Conservation (phyloP, 2,888 invertebrate genomes). For the Coleophora flavipennella region DNA sequence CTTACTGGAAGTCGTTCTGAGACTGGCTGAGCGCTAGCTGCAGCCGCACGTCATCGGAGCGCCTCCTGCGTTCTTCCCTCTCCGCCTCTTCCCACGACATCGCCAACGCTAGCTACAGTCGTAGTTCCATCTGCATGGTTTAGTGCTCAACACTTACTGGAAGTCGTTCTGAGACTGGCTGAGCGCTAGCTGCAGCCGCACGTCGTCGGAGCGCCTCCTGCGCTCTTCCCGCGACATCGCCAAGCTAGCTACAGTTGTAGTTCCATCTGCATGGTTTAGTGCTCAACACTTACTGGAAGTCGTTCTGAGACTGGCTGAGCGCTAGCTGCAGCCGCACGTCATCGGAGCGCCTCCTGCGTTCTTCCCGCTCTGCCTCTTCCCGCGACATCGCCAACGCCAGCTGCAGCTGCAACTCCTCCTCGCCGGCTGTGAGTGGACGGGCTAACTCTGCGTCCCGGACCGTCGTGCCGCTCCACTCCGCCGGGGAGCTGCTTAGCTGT, state of each 20-base stretch:
- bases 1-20: constrained; percentile 91
- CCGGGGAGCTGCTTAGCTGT: constrained; percentile 24
- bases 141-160: no score
- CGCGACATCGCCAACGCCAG: constrained; percentile 98
- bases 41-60: constrained; percentile 96
- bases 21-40: constrained; percentile 96
- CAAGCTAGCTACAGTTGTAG: no score
- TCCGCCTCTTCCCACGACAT: constrained; percentile 99
- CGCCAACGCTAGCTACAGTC: constrained; percentile 96
- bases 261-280: no score
- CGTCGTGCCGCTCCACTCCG: constrained; percentile 76
- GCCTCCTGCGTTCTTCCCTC: constrained; percentile 92
- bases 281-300: constrained; percentile 84
- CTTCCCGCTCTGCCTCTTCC: constrained; percentile 98
- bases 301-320: constrained; percentile 93
- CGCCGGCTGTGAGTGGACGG: constrained; percentile 96
- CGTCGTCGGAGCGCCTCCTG: no score
- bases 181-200: no score
- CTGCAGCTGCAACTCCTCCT: constrained; percentile 98
- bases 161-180: no score
- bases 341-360: constrained; percentile 93
- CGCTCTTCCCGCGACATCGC: no score
- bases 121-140: no score
- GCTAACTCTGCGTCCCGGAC: constrained; percentile 88
- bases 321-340: constrained; percentile 97